Base-by-base conservation (phyloP, 2,797 vertebrate species). In the Chrosomus eos region DNA sequence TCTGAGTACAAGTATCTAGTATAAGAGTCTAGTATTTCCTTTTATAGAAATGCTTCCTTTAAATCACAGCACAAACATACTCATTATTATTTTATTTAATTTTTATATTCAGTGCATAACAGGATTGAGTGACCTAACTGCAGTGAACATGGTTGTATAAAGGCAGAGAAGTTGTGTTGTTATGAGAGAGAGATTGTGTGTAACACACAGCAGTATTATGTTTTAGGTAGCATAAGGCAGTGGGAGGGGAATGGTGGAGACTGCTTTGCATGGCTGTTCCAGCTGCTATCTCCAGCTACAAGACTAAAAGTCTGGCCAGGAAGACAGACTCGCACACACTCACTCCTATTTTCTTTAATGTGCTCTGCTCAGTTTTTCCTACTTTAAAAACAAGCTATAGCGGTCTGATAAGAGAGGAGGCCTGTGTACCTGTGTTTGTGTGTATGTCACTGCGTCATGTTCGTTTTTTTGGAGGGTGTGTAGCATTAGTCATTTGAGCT, bases 251-350 rank as follows among this genome's bases (percentile, higher is more conserved):
- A 78, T 72, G 72, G 40, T 53, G 83, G 81, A 80, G 86, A 71
- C 89, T 94, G 92, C 92, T 93, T 93, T 91, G 91, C 91, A 91
- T 91, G 93, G 91, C 91, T 93, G 93, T 93, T 90, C 91, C 26
- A 91, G 90, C 91, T 90, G 83, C 89, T 90, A 87, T 94, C 92
- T 93, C 83, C 79, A 92, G 85, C 85, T 90, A 88, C 87, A 90
- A 93, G 89, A 90, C 89, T 88, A 10, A 88, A 89, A 89, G 88
- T 88, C 88, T 89, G 88, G 87, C 87, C 89, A 90, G 88, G 85
- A 90, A 88, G 87, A 87, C 83, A 72, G 77, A 78, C 81, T 78
- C 51, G 64, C 80, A 86, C 79, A 82, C 60, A 83, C 78, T 88
- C 85, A 89, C 89, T 91, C 90, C 87, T 94, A 90, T 92, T 92